phyloP scores from a whole-genome alignment of 2,797 vertebrate species.

The Rhabdophis nuchalis region DNA sequence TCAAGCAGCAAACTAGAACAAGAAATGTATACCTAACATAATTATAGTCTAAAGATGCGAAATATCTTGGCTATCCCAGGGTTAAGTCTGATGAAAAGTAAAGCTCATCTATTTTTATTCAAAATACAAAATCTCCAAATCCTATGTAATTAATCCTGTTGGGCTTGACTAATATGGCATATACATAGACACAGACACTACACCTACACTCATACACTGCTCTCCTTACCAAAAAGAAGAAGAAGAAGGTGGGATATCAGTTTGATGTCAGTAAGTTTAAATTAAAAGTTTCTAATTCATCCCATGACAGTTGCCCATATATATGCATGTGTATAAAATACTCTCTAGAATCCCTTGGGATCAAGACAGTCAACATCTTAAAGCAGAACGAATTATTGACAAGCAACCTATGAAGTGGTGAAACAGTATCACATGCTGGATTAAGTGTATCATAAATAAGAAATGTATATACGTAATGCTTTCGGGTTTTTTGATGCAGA shows the following conservation, averaged over 20 bases:
- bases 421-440: background rate
- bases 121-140: background rate
- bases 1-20: background rate
- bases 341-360: background rate
- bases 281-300: background rate
- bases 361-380: background rate
- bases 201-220: background rate
- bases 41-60: background rate
- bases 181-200: background rate
- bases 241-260: background rate
- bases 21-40: background rate
- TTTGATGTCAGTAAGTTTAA: background rate
- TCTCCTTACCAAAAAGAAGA: no score
- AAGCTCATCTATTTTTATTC: background rate
- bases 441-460: background rate
- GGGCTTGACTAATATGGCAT: background rate
- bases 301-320: background rate
- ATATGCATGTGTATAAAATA: background rate
- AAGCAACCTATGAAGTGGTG: background rate
- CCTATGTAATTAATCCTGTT: background rate
- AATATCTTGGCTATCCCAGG: background rate
- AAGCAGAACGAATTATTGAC: fast-evolving
- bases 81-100: background rate
- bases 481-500: background rate
- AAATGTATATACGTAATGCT: background rate